A percentile compares a stretch with the other conserved stretches of the same genome.
phyloP scores from a whole-genome alignment of 1,140 invertebrate species.

The Cydia splendana region DNA sequence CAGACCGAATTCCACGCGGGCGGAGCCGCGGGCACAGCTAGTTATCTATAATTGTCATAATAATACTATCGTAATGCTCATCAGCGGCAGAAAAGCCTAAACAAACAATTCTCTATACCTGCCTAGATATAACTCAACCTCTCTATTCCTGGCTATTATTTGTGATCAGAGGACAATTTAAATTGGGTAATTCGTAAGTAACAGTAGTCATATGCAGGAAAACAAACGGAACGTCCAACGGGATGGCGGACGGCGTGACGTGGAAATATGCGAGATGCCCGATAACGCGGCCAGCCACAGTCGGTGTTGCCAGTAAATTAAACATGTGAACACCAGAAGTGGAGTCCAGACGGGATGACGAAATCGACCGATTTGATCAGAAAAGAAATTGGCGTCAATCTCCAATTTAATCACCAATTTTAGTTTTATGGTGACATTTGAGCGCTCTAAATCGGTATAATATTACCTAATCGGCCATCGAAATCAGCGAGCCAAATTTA shows the following conservation, averaged over 20 bases:
- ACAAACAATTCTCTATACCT: not conserved
- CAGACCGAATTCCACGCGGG: too few species aligned
- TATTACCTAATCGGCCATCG: too few species aligned
- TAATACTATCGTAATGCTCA: not conserved
- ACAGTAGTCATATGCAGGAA: not conserved
- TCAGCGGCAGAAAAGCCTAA: not conserved
- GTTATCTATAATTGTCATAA: constrained; percentile 17
- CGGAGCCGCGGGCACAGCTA: too few species aligned
- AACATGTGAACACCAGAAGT: not conserved
- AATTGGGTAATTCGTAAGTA: not conserved
- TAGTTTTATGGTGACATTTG: too few species aligned
- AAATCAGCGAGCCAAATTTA: too few species aligned
- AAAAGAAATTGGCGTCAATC: too few species aligned
- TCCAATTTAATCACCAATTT: too few species aligned
- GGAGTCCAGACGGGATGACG: too few species aligned
- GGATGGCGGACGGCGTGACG: not conserved
- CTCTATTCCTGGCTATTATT: not conserved
- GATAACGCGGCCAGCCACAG: not conserved
- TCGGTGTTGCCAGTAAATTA: not conserved
- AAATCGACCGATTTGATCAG: too few species aligned
- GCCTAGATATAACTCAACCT: not conserved
- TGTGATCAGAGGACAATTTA: not conserved
- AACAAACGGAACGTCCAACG: constrained; percentile 10
- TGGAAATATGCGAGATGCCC: constrained; percentile 8
- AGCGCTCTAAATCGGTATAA: too few species aligned